These are phyloP conservation scores for Mesoligia furuncula DNA, from an alignment of 2,888 invertebrate species.

Conservation along the genomic window DNA sequence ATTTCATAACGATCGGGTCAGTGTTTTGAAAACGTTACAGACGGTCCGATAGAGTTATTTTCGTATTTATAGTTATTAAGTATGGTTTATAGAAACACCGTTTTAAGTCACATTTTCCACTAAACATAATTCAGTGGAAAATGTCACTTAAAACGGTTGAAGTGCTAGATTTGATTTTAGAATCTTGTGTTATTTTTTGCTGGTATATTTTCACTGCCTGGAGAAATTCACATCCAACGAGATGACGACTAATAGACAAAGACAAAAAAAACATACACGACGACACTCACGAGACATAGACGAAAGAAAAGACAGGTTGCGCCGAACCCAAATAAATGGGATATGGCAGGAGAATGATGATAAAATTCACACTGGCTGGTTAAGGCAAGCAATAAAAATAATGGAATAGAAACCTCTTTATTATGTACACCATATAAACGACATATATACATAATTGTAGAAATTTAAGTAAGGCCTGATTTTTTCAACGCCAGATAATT, in stretches of 20 bases:
- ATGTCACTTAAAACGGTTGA: not conserved
- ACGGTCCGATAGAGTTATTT: too few relatives aligned
- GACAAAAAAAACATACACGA: not conserved
- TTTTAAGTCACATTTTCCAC: not conserved
- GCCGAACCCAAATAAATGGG: not conserved
- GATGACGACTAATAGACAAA: too few relatives aligned
- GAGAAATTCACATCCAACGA: not conserved
- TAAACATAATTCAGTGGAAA: not conserved
- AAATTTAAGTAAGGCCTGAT: not conserved
- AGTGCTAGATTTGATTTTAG: not conserved
- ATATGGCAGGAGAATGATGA: not conserved
- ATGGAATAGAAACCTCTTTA: not conserved
- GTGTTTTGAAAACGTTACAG: too few relatives aligned
- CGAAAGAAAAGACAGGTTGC: not conserved
- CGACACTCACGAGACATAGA: too few relatives aligned
- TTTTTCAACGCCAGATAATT: too few relatives aligned
- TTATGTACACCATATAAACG: not conserved
- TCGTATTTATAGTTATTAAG: not conserved
- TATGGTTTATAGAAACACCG: not conserved
- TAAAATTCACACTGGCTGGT: not conserved
- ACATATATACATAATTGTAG: not conserved
- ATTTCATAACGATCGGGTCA: too few relatives aligned
- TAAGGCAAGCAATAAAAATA: not conserved
- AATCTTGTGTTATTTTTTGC: not conserved
- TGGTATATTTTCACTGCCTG: not conserved